phyloP scores from a whole-genome alignment of 2,113 vertebrate genomes.

The Nothobranchius furzeri region DNA sequence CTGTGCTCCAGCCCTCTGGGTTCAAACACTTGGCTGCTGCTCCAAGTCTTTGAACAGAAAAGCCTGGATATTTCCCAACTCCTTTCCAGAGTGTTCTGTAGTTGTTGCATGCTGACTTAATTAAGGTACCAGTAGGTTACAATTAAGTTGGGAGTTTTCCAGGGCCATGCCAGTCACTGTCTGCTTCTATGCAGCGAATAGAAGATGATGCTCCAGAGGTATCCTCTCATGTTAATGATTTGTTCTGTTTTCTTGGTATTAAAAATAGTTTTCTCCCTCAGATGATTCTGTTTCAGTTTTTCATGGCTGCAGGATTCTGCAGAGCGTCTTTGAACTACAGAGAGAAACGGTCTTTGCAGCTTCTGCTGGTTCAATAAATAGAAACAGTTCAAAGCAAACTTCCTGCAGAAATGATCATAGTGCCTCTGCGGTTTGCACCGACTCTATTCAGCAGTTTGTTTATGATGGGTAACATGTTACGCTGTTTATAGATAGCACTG shows the following conservation, averaged over 20 bases:
- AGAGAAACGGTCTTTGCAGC: constrained; percentile 40
- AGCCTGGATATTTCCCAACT: constrained; percentile 32
- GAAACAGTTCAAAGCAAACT: constrained; percentile 23
- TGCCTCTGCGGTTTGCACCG: not conserved
- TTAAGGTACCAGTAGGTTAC: constrained; percentile 63
- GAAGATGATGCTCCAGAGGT: constrained; percentile 36
- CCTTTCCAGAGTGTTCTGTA: constrained; percentile 26
- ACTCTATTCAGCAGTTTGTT: not conserved
- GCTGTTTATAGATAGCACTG: constrained; percentile 1
- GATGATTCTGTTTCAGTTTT: constrained; percentile 52
- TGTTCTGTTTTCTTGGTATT: constrained; percentile 27
- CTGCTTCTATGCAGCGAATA: constrained; percentile 40
- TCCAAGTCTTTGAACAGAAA: constrained; percentile 25
- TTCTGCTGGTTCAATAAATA: constrained; percentile 57
- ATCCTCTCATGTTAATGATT: constrained; percentile 26
- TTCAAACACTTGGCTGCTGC: constrained; percentile 57
- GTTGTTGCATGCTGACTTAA: constrained; percentile 58
- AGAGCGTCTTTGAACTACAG: constrained; percentile 33
- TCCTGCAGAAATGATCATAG: constrained; percentile 23
- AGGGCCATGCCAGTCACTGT: constrained; percentile 37
- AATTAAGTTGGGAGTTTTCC: constrained; percentile 63
- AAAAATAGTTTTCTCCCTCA: constrained; percentile 54
- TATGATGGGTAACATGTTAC: not conserved
- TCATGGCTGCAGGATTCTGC: constrained; percentile 43
- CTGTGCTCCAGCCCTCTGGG: constrained; percentile 24